phyloP scores from a whole-genome alignment of 2,888 invertebrate species.

The Pterostichus niger region DNA sequence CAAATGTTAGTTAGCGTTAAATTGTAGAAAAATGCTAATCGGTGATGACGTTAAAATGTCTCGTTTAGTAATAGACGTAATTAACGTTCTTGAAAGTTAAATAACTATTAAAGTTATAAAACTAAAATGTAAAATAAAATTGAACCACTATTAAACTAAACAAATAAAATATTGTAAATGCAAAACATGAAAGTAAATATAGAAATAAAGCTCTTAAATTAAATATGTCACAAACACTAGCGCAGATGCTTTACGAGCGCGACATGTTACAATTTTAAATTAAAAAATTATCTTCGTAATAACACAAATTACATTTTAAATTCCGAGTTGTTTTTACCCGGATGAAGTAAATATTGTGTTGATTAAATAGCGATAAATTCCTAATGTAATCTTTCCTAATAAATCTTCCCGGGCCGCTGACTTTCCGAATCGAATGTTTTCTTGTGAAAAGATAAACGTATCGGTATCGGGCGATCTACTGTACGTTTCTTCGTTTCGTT shows the following conservation, averaged over 20 bases:
- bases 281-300: neutral
- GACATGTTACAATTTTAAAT: neutral
- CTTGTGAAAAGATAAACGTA: slow-evolving; percentile 44
- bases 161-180: too few species aligned
- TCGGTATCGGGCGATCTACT: neutral
- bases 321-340: neutral
- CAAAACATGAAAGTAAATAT: too few species aligned
- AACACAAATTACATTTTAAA: slow-evolving; percentile 7
- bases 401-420: neutral
- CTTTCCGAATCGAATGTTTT: slow-evolving; percentile 23
- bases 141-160: too few species aligned
- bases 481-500: too few species aligned
- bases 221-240: neutral
- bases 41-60: too few species aligned
- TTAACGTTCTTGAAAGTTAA: too few species aligned
- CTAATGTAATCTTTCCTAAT: slow-evolving; percentile 2
- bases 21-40: too few species aligned
- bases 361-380: slow-evolving; percentile 35
- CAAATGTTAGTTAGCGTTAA: too few species aligned
- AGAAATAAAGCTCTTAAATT: neutral
- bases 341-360: slow-evolving; percentile 10
- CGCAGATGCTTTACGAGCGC: neutral
- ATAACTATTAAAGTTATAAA: too few species aligned
- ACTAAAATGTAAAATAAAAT: too few species aligned
- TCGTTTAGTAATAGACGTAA: too few species aligned